Base-by-base conservation (phyloP, 2,113 vertebrate genomes). In the Sula dactylatra region DNA sequence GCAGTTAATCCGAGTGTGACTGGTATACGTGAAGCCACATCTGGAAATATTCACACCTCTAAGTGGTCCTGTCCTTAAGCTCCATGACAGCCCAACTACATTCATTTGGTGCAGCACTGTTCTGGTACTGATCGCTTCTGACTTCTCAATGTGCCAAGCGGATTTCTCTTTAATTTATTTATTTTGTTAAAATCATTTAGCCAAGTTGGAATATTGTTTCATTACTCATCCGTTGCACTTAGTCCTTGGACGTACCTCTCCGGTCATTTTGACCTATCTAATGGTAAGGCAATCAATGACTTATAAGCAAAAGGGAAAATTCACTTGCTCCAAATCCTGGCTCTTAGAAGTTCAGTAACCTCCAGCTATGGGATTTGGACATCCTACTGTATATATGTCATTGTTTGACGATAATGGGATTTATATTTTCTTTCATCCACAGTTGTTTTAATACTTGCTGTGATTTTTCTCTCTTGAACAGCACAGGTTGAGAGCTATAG, bases 11-110 rank as follows among this genome's bases (percentile, higher is more conserved):
- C 4, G 50, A 74, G 34, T 10, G 1, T 7, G 27, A n/a, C 61
- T 15, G 3, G 26, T 24, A 1, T 9, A 1, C 0, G 19, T 1
- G 34, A 83, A n/a, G 56, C 32, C 38, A 71, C 67, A 54, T 58
- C n/a, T 2, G 4, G 67, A 67, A 64, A 16, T n/a, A 18, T 20
- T 87, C 56, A 21, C 87, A 66, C n/a, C 31, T 40, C 36, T 4
- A 6, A 19, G 32, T 11, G 20, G 55, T 17, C 18, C 2, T 7
- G 56, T 40, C 67, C 56, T 31, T 17, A 10, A 83, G 44, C 56
- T 87, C 82, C 6, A 3, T 31, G 56, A 65, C 50, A 80, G 20
- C 64, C 56, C 50, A 38, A 84, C 50, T 32, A 11, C 1, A 1
- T n/a, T 67, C n/a, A 2, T 26, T 24, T 64, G 61, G 21, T 52